Evolutionary conservation across 2,797 vertebrate species (phyloP).

Genomic region (Tokudaia tokunoshimensis): DNA sequence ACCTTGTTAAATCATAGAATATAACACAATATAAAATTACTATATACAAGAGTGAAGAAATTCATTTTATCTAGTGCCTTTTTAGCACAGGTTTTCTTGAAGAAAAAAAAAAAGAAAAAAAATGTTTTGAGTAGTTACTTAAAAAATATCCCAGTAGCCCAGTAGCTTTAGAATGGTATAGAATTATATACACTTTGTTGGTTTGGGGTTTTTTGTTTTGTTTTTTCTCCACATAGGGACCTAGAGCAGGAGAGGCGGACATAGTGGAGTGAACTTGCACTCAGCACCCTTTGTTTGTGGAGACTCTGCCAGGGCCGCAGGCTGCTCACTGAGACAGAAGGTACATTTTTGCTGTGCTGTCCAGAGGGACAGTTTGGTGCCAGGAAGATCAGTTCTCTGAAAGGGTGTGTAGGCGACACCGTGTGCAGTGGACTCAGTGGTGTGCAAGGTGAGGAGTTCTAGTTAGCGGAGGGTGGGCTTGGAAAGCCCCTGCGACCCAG

Average conservation of each 20-base stretch:
- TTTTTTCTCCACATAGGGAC: background rate
- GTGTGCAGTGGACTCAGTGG: background rate
- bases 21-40: slow-evolving; percentile 68
- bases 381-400: background rate
- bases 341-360: background rate
- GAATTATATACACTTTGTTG: slow-evolving; percentile 51
- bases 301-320: background rate
- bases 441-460: background rate
- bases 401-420: background rate
- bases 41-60: slow-evolving; percentile 58
- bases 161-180: slow-evolving; percentile 65
- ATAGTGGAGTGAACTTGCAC: background rate
- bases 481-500: slow-evolving; percentile 67
- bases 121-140: slow-evolving; percentile 62
- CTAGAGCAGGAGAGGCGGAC: slow-evolving; percentile 48
- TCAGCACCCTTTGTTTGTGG: background rate
- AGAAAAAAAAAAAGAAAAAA: background rate
- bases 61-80: slow-evolving; percentile 83
- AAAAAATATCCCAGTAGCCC: slow-evolving; percentile 68
- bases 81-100: slow-evolving; percentile 80
- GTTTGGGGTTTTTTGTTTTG: background rate
- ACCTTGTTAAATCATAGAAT: slow-evolving; percentile 62
- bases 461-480: slow-evolving; percentile 28
- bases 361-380: background rate
- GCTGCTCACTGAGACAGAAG: background rate